Base-by-base conservation (phyloP, 2,888 invertebrate genomes). In the Drosophila silvestris region DNA sequence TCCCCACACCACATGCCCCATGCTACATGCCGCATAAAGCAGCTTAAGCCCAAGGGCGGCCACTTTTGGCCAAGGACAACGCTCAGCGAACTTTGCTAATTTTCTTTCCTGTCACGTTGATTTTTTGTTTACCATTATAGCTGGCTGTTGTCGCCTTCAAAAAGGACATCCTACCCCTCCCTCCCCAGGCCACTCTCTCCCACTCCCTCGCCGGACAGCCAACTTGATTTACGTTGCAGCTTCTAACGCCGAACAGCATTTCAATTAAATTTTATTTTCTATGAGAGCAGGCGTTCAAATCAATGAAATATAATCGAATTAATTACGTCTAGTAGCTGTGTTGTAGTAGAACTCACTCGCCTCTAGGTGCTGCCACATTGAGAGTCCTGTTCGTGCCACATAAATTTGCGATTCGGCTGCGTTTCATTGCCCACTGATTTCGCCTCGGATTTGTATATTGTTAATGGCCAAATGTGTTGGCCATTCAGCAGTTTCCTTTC, bases 231-330 rank as follows among this genome's bases (percentile, higher is more conserved):
- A 90, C 88, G 91, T 88, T 72, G 83, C 81, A 76, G 83, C 64
- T 39, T 81, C 77, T 30, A 70, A 57, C 59, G 70, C 70, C 77
- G 76, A 78, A 78, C 88, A 80, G 86, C 82, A 87, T 90, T 92
- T 92, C 91, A 92, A 92, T 92, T 92, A 92, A 92, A 92, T 91
- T 91, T 89, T 90, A 91, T 92, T 90, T 85, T 88, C 91, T 86
- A 90, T 86, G 80, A 84, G 79, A 56, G 61, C 57, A 65, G 68
- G 76, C 81, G 92, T 90, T 89, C 89, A 90, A 93, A 91, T 93
- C 93, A 92, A 91, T 93, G 91, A 91, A 92, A 92, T 90, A 92
- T 93, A 93, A 92, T 93, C 91, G 92, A 93, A 92, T 93, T 92
- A 93, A 92, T 92, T 92, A 92, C 84, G 85, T 80, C 80, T 85